Percentiles rank a stretch among this genome's conserved stretches.
Conservation (phyloP, 2,797 vertebrate genomes). For the Pteropus rufus region DNA sequence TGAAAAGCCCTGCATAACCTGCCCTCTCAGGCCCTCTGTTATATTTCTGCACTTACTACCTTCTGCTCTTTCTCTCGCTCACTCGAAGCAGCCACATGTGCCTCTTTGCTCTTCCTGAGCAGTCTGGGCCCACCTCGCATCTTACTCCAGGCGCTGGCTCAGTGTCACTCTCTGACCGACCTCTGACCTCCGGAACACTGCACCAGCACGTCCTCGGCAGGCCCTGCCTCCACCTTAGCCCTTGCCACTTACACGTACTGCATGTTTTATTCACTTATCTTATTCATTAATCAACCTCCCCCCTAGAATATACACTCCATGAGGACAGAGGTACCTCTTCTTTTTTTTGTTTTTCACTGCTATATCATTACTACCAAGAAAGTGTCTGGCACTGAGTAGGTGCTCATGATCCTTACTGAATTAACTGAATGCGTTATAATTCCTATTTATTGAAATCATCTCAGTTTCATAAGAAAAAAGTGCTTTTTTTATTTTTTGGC, state of each 20-base stretch:
- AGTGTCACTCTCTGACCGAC: background rate
- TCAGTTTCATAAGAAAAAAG: background rate
- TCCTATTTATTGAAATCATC: background rate
- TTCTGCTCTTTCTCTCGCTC: accelerated
- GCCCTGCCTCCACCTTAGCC: background rate
- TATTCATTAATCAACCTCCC: background rate
- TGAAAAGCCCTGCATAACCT: background rate
- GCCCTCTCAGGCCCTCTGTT: no score
- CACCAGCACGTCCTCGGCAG: background rate
- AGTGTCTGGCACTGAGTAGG: background rate
- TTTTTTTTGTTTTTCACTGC: background rate
- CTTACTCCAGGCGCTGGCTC: background rate
- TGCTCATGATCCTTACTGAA: background rate
- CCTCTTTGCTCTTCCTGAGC: background rate
- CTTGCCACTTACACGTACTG: background rate
- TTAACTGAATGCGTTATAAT: background rate
- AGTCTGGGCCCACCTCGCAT: background rate
- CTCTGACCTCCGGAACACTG: no score
- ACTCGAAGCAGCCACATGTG: background rate
- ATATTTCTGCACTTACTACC: background rate
- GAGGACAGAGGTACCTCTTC: background rate
- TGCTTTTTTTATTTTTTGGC: background rate
- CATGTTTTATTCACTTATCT: background rate
- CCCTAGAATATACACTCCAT: background rate
- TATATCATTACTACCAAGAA: background rate